A percentile compares a stretch with the other conserved stretches of the same genome.
Evolutionary conservation across 1,140 invertebrate genomes (phyloP).

Genomic region (Globodera ellingtonae): DNA sequence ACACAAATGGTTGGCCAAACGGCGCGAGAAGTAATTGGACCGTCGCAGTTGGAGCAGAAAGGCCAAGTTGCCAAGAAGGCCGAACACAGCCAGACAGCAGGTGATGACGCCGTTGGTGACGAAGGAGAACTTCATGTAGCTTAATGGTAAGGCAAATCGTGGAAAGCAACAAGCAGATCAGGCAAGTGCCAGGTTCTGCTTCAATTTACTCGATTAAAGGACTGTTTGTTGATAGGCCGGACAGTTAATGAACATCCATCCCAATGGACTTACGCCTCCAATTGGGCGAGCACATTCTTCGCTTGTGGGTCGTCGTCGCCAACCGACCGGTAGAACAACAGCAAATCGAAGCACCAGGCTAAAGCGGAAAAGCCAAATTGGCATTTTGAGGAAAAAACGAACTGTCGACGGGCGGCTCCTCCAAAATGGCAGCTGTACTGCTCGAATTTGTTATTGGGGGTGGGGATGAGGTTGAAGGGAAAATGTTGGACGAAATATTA

Average conservation of each 20-base stretch:
- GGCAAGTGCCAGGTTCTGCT: too few species aligned
- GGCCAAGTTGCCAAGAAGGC: slow-evolving; percentile 55
- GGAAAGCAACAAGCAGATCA: slow-evolving; percentile 1
- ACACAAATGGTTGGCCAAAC: slow-evolving; percentile 56
- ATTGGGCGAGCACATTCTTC: slow-evolving; percentile 42
- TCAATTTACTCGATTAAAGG: too few species aligned
- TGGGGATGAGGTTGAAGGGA: neutral
- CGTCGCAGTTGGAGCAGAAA: slow-evolving; percentile 46
- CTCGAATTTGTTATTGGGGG: neutral
- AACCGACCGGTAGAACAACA: slow-evolving; percentile 48
- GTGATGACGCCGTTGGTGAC: slow-evolving; percentile 57
- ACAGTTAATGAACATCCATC: too few species aligned
- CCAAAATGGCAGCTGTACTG: neutral
- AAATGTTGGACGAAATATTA: neutral
- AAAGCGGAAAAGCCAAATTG: neutral
- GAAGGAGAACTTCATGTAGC: slow-evolving; percentile 58
- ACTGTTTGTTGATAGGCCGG: too few species aligned
- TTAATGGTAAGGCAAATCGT: slow-evolving; percentile 33
- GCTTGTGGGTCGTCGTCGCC: slow-evolving; percentile 50
- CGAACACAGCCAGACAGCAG: slow-evolving; percentile 54
- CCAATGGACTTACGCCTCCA: slow-evolving; percentile 47
- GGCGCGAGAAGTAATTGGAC: slow-evolving; percentile 59
- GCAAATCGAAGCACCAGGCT: slow-evolving; percentile 51
- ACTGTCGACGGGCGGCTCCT: neutral
- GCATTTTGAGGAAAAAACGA: neutral